Conservation (phyloP, 2,888 invertebrate species). For the Noctua comes region DNA sequence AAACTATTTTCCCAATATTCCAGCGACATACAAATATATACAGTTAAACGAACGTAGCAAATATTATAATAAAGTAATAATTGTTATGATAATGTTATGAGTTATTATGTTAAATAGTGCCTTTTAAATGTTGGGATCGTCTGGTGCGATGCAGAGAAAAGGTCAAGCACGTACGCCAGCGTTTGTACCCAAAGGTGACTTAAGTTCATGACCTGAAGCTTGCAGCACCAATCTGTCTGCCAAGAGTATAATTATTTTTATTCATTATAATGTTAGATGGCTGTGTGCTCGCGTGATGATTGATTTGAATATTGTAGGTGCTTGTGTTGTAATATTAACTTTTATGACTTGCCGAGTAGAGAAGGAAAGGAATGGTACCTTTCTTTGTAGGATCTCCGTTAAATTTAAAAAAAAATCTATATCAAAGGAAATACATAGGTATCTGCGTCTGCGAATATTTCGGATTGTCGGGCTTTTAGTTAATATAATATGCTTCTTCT, state of each 20-base stretch:
- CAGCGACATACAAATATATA: neutral
- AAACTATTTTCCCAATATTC: neutral
- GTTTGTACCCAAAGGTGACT: constrained; percentile 3
- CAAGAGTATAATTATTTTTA: constrained; percentile 24
- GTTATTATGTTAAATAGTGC: neutral
- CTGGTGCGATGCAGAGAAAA: constrained; percentile 1
- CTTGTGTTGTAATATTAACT: neutral
- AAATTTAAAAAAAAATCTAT: neutral
- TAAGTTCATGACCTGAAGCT: constrained; percentile 15
- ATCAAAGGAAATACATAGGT: neutral
- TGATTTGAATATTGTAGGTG: neutral
- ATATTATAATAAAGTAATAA: too few relatives aligned
- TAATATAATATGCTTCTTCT: too few relatives aligned
- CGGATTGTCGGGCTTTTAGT: too few relatives aligned
- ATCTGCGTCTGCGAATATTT: neutral
- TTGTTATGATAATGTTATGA: constrained; percentile 21
- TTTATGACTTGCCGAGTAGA: neutral
- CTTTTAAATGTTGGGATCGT: constrained; percentile 12
- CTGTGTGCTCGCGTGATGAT: neutral
- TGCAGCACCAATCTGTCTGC: constrained; percentile 40
- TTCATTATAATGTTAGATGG: constrained; percentile 25
- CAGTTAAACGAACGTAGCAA: too few relatives aligned
- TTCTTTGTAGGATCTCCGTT: neutral
- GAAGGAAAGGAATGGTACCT: neutral
- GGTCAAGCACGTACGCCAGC: constrained; percentile 5